Evolutionary conservation across 2,113 vertebrate genomes (phyloP), one percentile per base, ranked within the genome.

Genomic region (Ammodytes dubius): DNA sequence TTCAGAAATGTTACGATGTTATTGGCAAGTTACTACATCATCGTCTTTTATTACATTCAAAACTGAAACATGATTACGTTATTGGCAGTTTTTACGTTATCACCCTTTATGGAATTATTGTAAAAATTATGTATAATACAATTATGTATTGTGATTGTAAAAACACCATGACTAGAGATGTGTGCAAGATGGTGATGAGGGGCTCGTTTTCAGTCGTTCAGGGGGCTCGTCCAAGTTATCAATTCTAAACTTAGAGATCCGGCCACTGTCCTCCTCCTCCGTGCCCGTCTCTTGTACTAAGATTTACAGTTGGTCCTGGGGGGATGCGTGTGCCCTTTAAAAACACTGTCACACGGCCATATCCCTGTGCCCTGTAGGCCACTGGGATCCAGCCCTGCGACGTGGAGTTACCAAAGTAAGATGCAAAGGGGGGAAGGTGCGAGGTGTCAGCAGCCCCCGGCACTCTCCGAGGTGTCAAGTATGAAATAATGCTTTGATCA

Each of bases 401-500:
- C 7, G 64, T 56, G 15, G 65, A 10, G 35, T n/a, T 27, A 60
- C 72, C 79, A 66, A 60, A 79, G 53, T 63, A 64, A 80, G 72
- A 71, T 63, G 59, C 63, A 60, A 71, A 27, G 27, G 27, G 27
- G 57, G 68, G 58, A 74, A 73, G 79, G 76, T 76, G 74, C n/a
- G 39, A 71, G 74, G 79, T 81, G 73, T 86, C 83, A 46, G 77
- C 71, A 70, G 70, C 72, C 27, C 27, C 27, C 54, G 27, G 43
- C 58, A 56, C 68, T 84, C 84, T 88, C 88, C 56, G 63, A 89
- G 86, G 86, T 88, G 91, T 90, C 90, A 82, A 73, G 50, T 75
- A 81, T 89, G 70, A 94, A 90, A 91, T 88, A 91, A 89, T 76
- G 85, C 91, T 88, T 86, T 84, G 87, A 87, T 90, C 81, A 46